Percentiles rank a stretch among this genome's conserved stretches.
These are phyloP conservation scores for Andrena minutula DNA, from an alignment of 2,888 invertebrate species.

Conservation along the genomic window DNA sequence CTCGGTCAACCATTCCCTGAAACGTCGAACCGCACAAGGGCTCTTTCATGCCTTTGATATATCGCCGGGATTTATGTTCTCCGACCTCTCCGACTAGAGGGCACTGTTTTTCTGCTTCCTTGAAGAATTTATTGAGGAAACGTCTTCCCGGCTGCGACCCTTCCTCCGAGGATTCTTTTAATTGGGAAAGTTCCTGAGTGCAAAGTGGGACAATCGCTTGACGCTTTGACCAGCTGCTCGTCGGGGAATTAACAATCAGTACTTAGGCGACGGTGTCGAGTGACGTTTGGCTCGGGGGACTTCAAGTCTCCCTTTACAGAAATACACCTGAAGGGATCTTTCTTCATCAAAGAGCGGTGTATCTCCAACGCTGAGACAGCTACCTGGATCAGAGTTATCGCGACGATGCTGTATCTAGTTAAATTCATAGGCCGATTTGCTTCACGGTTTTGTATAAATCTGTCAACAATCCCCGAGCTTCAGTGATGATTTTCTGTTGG, in stretches of 20 bases:
- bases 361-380: conserved; percentile 4
- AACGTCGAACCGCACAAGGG: conserved; percentile 22
- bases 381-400: conserved; percentile 11
- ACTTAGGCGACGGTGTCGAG: background rate
- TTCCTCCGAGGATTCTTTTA: background rate
- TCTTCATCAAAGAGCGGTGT: background rate
- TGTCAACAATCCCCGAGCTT: conserved; percentile 11
- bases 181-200: background rate
- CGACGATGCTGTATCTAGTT: background rate
- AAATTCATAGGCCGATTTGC: conserved; percentile 37
- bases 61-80: conserved; percentile 24
- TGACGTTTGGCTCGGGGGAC: background rate
- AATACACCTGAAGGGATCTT: no score
- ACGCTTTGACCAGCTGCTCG: background rate
- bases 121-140: background rate
- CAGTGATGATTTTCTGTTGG: no score
- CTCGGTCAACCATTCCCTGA: background rate
- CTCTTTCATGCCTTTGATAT: conserved; percentile 24
- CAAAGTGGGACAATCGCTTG: background rate
- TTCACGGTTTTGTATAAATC: conserved; percentile 23
- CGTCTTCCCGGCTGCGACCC: background rate
- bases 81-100: background rate
- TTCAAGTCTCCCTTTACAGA: background rate
- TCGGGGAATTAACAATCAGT: background rate
- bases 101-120: background rate